Evolutionary conservation across 2,113 vertebrate genomes (phyloP).

Genomic region (Azemiops feae): DNA sequence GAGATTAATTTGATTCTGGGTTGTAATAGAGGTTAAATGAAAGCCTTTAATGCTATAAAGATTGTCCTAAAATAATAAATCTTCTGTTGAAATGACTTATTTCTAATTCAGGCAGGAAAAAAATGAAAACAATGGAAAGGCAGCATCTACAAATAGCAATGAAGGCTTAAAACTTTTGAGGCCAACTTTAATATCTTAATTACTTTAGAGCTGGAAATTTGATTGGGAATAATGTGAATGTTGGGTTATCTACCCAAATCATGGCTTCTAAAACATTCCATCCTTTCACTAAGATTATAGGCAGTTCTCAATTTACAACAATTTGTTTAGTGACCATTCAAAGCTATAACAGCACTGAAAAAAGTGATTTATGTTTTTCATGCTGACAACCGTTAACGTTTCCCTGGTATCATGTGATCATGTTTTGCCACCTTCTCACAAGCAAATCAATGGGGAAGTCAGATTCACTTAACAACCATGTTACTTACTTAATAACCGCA

Average conservation of each 20-base stretch:
- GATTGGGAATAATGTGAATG: slow-evolving; percentile 30
- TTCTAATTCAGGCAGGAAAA: slow-evolving; percentile 55
- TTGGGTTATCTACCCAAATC: slow-evolving; percentile 44
- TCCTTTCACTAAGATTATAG: neutral
- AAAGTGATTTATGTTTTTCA: neutral
- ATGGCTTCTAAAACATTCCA: neutral
- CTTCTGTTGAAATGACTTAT: slow-evolving; percentile 60
- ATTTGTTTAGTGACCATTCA: neutral
- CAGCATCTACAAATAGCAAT: slow-evolving; percentile 36
- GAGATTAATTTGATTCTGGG: slow-evolving; percentile 61
- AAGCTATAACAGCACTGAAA: neutral
- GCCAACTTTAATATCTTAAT: slow-evolving; percentile 36
- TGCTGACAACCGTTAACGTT: neutral
- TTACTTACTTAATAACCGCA: neutral
- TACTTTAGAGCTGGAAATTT: slow-evolving; percentile 35
- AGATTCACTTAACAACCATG: neutral
- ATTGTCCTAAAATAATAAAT: slow-evolving; percentile 64
- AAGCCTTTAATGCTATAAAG: slow-evolving; percentile 60
- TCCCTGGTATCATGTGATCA: neutral
- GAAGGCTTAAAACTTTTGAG: slow-evolving; percentile 42
- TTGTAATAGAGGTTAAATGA: slow-evolving; percentile 58
- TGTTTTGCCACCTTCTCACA: neutral
- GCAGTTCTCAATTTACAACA: neutral
- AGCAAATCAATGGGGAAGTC: neutral
- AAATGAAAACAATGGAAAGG: slow-evolving; percentile 48